Base-by-base conservation (phyloP, 2,888 invertebrate genomes). In the Archaeoteleia sp. region DNA sequence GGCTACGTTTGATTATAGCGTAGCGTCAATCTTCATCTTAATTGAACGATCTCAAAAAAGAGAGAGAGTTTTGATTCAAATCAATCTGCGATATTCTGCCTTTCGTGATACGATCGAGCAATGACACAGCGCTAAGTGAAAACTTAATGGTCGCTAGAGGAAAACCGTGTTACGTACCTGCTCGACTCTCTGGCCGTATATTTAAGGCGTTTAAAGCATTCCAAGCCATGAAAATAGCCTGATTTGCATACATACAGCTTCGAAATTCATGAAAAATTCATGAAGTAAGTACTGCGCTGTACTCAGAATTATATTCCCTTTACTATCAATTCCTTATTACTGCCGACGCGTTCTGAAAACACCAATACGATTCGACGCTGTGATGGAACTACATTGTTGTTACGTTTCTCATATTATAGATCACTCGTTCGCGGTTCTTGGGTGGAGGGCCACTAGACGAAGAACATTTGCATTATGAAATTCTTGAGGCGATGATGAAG, bases 171-270 rank as follows among this genome's bases (percentile, higher is more conserved):
- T 75, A 79, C 75, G 78, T 77, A 76, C 74, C 73, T 71, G 76
- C 75, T 75, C 78, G 75, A 78, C 77, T 78, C 66, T 72, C 71
- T 70, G 71, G 70, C 58, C 80, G 79, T 79, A 81, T 79, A 81
- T 81, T 81, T 80, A 79, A 81, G 74, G 74, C 79, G 76, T 80
- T 78, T 79, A 79, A 80, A 78, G 79, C 78, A 80, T 80, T 80
- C 77, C 74, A 76, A 79, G 79, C 80, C 77, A 77, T 75, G 79
- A 80, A 81, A 79, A 78, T 81, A 79, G 78, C 74, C 75, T 72
- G 72, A 81, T 82, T 81, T 81, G 80, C 82, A 82, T 82, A 81
- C 77, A 82, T 81, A 82, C 78, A 80, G 78, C 79, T 77, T 78
- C 66, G 76, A 76, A 77, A 81, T 80, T 81, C 80, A 81, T 81